A percentile compares a stretch with the other conserved stretches of the same genome.
Evolutionary conservation across 1,140 invertebrate genomes (phyloP).

Genomic region (Hermatobates lingyangjiaoensis): DNA sequence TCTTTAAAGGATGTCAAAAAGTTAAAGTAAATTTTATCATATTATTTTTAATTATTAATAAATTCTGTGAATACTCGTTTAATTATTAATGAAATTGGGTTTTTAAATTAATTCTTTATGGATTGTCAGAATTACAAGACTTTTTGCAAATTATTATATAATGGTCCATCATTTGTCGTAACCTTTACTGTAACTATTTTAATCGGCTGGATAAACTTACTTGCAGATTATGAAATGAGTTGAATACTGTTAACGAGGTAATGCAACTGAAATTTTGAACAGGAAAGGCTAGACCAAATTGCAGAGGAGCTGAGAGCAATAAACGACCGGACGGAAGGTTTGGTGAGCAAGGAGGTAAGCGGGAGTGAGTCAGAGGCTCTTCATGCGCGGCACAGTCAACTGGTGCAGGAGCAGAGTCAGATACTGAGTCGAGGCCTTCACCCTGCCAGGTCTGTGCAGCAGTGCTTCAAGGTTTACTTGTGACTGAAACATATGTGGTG

Average conservation of each 20-base stretch:
- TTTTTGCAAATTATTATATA: background rate
- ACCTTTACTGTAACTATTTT: background rate
- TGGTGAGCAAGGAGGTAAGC: conserved; percentile 23
- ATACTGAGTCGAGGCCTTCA: conserved; percentile 25
- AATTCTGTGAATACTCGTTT: too few species aligned
- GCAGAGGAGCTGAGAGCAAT: conserved; percentile 29
- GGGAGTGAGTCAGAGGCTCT: conserved; percentile 27
- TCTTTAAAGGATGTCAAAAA: too few species aligned
- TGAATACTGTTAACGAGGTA: background rate
- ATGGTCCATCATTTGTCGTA: background rate
- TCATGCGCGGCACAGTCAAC: conserved; percentile 27
- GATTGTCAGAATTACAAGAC: background rate
- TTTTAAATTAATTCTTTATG: background rate
- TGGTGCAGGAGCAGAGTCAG: conserved; percentile 32
- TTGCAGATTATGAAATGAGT: conserved; percentile 10
- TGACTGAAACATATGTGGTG: background rate
- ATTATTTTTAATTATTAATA: too few species aligned
- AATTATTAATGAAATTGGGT: too few species aligned
- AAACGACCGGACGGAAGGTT: conserved; percentile 27
- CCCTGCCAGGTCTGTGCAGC: conserved; percentile 12
- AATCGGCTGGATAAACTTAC: conserved; percentile 10
- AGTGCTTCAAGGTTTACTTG: background rate
- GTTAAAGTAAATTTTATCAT: too few species aligned
- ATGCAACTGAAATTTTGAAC: conserved; percentile 5
- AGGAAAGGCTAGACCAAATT: conserved; percentile 32